Evolutionary conservation across 2,113 vertebrate species (phyloP), one percentile per base, ranked within the genome.

Genomic region (Trichechus manatus): DNA sequence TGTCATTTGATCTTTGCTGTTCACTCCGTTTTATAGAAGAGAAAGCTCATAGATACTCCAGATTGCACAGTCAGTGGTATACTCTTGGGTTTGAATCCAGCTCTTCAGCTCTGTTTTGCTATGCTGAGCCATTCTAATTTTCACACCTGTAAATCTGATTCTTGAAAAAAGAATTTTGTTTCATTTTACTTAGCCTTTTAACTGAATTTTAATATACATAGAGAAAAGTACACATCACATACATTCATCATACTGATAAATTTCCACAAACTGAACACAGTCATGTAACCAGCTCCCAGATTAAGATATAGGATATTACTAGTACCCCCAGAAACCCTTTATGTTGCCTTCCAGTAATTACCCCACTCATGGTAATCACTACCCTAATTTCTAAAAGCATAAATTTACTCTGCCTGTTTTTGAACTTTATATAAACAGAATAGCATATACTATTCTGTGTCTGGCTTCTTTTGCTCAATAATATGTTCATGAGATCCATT

Each of bases 161-260:
- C 74, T 93, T 95, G 88, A 95, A 81, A 97, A 56, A 91, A 82
- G 23, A 31, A 82, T 94, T 95, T 93, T 68, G 42, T 66, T 68
- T 64, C 66, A 72, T 78, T 23, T 31, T 15, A 17, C 14, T 85
- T 89, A 56, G 64, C 42, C 89, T 84, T 95, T 87, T 61, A 85
- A 81, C 44, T 92, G 61, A 82, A 47, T 29, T 36, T 23, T 39
- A 75, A n/a, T 81, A 66, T 75, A 56, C 20, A 42, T 11, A 95
- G 72, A 59, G 17, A 72, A 72, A 74, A 63, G 53, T 59, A n/a
- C n/a, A n/a, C 29, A 74, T 89, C 19, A 42, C n/a, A 42, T 31
- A 39, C 63, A 56, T 85, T 94, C 44, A 80, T 91, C 79, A 64
- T 36, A 59, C 15, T 86, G 84, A 29, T 87, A 36, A 88, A 68